phyloP scores from a whole-genome alignment of 2,113 vertebrate species.

The Delphinus delphis region DNA sequence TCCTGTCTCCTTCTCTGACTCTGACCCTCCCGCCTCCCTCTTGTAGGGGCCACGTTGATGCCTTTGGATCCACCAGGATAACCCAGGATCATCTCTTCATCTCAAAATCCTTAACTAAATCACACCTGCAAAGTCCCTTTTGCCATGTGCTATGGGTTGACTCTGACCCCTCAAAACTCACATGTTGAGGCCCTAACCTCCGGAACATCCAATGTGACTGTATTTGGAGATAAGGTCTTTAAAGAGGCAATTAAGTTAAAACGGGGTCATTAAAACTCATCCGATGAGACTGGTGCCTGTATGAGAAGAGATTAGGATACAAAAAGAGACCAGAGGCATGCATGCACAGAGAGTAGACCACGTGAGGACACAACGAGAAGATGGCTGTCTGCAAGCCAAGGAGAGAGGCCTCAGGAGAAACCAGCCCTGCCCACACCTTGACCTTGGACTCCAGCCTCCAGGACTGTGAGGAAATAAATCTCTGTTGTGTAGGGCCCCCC shows the following conservation, averaged over 20 bases:
- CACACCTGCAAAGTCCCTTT: neutral
- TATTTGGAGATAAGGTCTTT: neutral
- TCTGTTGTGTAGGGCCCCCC: neutral
- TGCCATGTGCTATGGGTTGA: neutral
- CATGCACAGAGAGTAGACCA: rapidly evolving
- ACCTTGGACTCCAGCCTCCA: neutral
- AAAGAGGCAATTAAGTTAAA: neutral
- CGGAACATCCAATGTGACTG: neutral
- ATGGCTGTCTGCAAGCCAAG: too few relatives aligned
- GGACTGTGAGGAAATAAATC: neutral
- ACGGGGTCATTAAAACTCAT: neutral
- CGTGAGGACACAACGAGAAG: neutral
- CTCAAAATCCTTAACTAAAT: neutral
- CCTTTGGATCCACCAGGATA: neutral
- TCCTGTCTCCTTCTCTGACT: neutral
- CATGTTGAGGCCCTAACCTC: neutral
- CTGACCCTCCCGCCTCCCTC: neutral
- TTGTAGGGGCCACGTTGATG: rapidly evolving
- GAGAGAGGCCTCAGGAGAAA: neutral
- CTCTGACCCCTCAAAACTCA: neutral
- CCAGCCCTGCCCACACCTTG: neutral
- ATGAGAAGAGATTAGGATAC: neutral
- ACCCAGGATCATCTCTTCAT: neutral
- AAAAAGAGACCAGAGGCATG: neutral
- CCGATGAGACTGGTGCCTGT: neutral